Evolutionary conservation across 2,113 vertebrate genomes (phyloP).

Genomic region (Sula dactylatra): DNA sequence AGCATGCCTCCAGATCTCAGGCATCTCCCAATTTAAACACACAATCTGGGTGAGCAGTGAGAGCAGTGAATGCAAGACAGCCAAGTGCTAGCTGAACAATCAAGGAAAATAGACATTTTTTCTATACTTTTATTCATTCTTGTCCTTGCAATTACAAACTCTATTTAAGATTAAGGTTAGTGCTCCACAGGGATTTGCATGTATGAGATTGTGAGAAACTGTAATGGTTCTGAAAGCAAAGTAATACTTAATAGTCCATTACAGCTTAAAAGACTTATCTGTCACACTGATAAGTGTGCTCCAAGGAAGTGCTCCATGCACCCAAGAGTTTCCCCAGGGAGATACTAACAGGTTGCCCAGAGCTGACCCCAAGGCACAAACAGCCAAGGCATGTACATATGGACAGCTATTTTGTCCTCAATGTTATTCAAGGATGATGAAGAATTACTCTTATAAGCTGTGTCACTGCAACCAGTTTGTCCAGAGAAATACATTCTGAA

Average conservation of each 20-base stretch:
- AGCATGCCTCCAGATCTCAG: fast-evolving
- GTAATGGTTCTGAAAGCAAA: not conserved
- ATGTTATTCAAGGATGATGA: not conserved
- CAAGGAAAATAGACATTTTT: not conserved
- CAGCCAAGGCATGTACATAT: not conserved
- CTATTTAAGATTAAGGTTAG: conserved; percentile 14
- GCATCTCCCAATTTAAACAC: not conserved
- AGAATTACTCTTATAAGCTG: not conserved
- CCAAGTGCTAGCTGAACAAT: not conserved
- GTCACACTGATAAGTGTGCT: not conserved
- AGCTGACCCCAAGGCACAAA: not conserved
- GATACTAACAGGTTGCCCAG: not conserved
- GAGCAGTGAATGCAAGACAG: not conserved
- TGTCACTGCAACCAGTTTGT: not conserved
- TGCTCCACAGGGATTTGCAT: not conserved
- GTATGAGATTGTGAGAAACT: not conserved
- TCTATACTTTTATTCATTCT: not conserved
- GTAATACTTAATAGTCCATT: not conserved
- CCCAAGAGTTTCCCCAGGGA: not conserved
- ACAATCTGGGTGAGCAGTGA: not conserved
- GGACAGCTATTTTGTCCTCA: not conserved
- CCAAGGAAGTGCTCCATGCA: not conserved
- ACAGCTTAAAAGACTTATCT: not conserved
- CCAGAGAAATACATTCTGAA: not conserved
- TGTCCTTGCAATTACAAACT: conserved; percentile 3